Evolutionary conservation across 2,113 vertebrate genomes (phyloP).

Genomic region (Rhegmatorhina hoffmannsi): DNA sequence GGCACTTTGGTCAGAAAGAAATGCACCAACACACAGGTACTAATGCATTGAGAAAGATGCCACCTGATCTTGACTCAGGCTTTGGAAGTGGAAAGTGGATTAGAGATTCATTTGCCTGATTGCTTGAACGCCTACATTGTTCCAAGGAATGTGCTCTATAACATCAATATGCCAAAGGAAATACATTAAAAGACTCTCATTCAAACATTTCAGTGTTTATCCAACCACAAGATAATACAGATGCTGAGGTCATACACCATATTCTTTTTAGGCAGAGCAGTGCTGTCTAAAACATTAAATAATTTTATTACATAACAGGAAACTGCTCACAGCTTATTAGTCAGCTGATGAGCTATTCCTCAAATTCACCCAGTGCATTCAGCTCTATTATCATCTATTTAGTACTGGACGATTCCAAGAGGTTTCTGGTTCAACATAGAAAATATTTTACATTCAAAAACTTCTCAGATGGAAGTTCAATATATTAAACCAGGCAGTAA

Average conservation of each 20-base stretch:
- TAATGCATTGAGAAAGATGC: neutral
- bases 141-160: neutral
- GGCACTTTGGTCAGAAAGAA: neutral
- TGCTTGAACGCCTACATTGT: neutral
- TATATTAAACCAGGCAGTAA: neutral
- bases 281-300: neutral
- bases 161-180: neutral
- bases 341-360: neutral
- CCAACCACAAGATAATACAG: neutral
- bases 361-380: neutral
- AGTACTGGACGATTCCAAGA: neutral
- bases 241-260: neutral
- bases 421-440: neutral
- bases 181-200: neutral
- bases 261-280: neutral
- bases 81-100: neutral
- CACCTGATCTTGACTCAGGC: neutral
- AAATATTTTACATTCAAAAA: neutral
- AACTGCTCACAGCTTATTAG: conserved; percentile 1
- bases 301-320: conserved; percentile 11
- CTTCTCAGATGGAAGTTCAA: neutral
- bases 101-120: neutral
- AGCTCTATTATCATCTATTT: neutral
- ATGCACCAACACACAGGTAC: neutral
- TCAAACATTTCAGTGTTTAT: neutral